phyloP scores from a whole-genome alignment of 2,797 vertebrate species.

The Poeciliopsis turneri region DNA sequence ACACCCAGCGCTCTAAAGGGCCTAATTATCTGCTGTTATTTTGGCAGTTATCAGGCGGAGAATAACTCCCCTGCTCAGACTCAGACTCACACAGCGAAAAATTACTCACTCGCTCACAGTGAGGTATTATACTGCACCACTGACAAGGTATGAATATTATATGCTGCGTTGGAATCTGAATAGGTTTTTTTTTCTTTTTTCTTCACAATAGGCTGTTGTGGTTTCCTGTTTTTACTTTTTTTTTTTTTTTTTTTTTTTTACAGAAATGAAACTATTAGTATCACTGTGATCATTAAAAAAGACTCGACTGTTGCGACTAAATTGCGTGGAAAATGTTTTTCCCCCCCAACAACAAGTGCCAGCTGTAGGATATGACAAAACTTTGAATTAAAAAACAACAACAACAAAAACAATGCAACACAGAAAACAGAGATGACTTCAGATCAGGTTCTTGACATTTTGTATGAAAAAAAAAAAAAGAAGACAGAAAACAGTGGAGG shows the following conservation, averaged over 20 bases:
- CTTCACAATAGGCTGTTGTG: constrained; percentile 42
- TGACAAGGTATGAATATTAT: constrained; percentile 80
- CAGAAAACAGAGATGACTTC: constrained; percentile 27
- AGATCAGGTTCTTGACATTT: constrained; percentile 18
- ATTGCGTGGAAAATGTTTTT: constrained; percentile 30
- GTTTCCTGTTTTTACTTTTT: constrained; percentile 43
- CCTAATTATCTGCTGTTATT: constrained; percentile 87
- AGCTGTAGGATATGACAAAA: constrained; percentile 38
- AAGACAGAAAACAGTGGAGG: constrained; percentile 39
- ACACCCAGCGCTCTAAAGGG: constrained; percentile 84
- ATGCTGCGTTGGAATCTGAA: constrained; percentile 71
- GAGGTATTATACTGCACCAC: constrained; percentile 72
- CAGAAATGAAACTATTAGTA: constrained; percentile 51
- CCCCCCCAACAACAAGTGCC: constrained; percentile 35
- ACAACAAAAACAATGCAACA: constrained; percentile 6
- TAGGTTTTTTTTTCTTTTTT: constrained; percentile 36
- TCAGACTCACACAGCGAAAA: constrained; percentile 80
- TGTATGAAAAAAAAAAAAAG: constrained; percentile 29
- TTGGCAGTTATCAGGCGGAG: constrained; percentile 84
- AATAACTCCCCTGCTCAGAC: constrained; percentile 80
- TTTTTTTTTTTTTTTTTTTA: constrained; percentile 8
- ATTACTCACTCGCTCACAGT: constrained; percentile 79
- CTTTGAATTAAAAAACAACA: constrained; percentile 26
- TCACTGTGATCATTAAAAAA: constrained; percentile 41
- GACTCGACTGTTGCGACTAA: constrained; percentile 32